phyloP scores from a whole-genome alignment of 2,113 vertebrate species.

The cat (Felis catus) region DNA sequence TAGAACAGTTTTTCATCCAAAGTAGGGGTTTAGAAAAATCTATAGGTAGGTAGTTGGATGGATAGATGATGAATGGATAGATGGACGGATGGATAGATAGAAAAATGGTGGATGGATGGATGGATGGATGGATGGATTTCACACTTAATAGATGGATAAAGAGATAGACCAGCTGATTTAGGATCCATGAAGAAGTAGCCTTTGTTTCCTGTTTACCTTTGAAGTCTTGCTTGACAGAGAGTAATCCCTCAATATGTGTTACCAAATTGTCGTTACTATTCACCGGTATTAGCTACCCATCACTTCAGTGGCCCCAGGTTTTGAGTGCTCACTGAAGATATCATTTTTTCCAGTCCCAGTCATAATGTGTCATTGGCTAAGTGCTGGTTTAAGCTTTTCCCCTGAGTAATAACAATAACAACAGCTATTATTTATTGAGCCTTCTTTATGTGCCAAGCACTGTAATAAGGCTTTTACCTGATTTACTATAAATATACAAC shows the following conservation, averaged over 20 bases:
- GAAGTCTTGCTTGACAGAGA: constrained; percentile 42
- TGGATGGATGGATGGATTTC: not conserved
- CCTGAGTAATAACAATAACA: not conserved
- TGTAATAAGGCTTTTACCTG: not conserved
- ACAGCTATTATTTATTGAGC: not conserved
- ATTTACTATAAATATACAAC: not conserved
- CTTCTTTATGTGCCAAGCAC: not conserved
- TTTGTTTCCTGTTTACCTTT: not conserved
- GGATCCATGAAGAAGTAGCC: not conserved
- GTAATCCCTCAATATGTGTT: not conserved
- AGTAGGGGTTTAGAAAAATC: not conserved
- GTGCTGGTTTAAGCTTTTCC: not conserved
- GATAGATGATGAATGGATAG: not conserved
- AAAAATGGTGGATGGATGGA: not conserved
- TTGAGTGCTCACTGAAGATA: not conserved
- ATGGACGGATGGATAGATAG: not conserved
- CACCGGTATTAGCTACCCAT: not conserved
- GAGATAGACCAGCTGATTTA: not conserved
- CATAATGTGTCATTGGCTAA: not conserved
- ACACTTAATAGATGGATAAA: not conserved
- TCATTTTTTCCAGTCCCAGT: not conserved
- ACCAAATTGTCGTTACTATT: not conserved
- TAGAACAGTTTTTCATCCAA: not conserved
- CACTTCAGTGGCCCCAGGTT: not conserved
- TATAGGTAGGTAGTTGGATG: not conserved